Percentiles rank a stretch among this genome's conserved stretches.
These are phyloP conservation scores for Pseudomyrmex gracilis DNA, from an alignment of 1,140 invertebrate genomes.

Conservation along the genomic window DNA sequence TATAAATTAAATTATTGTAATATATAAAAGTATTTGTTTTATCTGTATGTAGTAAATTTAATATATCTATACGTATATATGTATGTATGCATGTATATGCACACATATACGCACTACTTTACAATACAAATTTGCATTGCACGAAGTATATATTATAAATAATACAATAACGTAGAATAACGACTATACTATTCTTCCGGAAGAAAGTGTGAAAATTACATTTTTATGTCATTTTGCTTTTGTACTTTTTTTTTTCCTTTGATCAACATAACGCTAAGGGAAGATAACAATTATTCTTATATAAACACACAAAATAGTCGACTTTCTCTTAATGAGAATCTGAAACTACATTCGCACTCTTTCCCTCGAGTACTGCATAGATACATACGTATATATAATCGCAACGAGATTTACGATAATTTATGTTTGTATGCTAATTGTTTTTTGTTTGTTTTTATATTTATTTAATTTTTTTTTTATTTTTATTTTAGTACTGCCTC, in stretches of 20 bases:
- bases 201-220: constrained; percentile 42
- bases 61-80: constrained; percentile 53
- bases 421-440: constrained; percentile 30
- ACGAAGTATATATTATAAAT: constrained; percentile 33
- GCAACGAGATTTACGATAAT: constrained; percentile 40
- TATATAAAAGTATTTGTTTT: constrained; percentile 25
- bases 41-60: not conserved
- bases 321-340: constrained; percentile 32
- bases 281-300: constrained; percentile 34
- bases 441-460: not conserved
- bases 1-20: constrained; percentile 64
- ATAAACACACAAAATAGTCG: constrained; percentile 55
- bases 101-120: constrained; percentile 57
- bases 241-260: constrained; percentile 69
- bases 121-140: constrained; percentile 53
- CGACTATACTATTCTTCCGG: not conserved
- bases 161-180: constrained; percentile 35
- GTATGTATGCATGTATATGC: constrained; percentile 18
- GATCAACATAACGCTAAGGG: constrained; percentile 60
- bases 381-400: constrained; percentile 45
- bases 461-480: no score
- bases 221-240: constrained; percentile 66
- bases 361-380: constrained; percentile 9
- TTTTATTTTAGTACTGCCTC: constrained; percentile 38
- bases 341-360: constrained; percentile 22